Evolutionary conservation across 2,888 invertebrate genomes (phyloP).

Genomic region (Hybos culiciformis): DNA sequence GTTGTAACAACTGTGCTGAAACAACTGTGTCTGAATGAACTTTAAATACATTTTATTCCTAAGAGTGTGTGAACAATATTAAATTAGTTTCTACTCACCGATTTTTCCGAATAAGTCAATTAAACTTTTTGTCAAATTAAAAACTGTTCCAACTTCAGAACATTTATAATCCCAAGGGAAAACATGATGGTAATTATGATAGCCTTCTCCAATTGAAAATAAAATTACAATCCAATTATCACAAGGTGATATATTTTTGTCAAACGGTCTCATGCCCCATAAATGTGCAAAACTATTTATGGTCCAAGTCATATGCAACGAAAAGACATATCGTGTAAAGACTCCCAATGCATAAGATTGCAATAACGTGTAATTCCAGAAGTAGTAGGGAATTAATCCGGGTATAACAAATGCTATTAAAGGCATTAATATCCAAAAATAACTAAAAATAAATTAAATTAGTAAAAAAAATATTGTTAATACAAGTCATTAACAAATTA

Average conservation of each 20-base stretch:
- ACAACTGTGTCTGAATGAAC: no score
- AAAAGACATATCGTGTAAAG: constrained; percentile 62
- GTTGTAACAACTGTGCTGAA: no score
- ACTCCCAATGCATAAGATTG: no score
- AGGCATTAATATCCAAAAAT: constrained; percentile 61
- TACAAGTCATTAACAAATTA: no score
- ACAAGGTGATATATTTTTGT: constrained; percentile 56
- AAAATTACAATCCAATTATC: constrained; percentile 54
- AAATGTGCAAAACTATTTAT: constrained; percentile 90
- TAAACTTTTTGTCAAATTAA: constrained; percentile 47
- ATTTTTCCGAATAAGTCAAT: constrained; percentile 54
- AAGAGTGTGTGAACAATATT: no score
- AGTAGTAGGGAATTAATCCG: constrained; percentile 60
- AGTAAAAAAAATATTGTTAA: no score
- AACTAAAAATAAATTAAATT: constrained; percentile 22
- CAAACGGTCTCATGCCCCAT: constrained; percentile 83
- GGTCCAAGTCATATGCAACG: constrained; percentile 79
- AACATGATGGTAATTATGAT: constrained; percentile 82
- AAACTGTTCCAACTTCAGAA: constrained; percentile 53
- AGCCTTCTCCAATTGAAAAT: constrained; percentile 61
- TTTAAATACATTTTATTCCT: no score
- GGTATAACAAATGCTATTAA: constrained; percentile 70
- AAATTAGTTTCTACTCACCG: no score
- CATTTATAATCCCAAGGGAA: constrained; percentile 76
- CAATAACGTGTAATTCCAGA: constrained; percentile 62